Conservation (phyloP, 2,888 invertebrate genomes). For the Oxycera nigricornis region DNA sequence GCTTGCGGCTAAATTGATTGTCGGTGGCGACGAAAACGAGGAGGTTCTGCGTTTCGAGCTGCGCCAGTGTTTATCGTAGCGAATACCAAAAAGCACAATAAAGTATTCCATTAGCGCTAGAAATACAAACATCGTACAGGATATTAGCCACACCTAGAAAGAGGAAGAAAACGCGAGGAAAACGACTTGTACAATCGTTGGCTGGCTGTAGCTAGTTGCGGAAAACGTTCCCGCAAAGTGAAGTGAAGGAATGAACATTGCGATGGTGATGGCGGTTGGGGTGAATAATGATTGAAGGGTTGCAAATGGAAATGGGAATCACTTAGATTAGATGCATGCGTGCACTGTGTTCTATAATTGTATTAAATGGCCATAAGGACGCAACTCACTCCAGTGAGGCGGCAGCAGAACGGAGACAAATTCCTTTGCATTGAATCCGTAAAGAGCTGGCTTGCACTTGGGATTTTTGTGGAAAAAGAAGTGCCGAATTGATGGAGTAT, state of each 20-base stretch:
- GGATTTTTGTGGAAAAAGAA: no score
- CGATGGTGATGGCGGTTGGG: constrained; percentile 24
- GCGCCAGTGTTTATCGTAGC: constrained; percentile 72
- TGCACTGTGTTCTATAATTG: background rate
- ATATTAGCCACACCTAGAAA: constrained; percentile 68
- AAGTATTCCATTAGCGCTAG: constrained; percentile 70
- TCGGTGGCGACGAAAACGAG: constrained; percentile 55
- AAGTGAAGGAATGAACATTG: background rate
- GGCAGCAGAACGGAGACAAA: no score
- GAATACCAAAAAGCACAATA: constrained; percentile 70
- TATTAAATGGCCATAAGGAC: no score
- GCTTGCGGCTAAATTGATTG: constrained; percentile 50
- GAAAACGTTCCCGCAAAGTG: background rate
- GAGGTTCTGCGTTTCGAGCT: constrained; percentile 48
- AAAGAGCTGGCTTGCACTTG: no score
- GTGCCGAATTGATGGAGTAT: no score
- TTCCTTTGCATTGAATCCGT: no score
- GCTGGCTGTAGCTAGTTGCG: background rate
- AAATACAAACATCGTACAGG: constrained; percentile 71
- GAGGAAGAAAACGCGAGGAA: constrained; percentile 30
- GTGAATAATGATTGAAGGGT: constrained; percentile 41
- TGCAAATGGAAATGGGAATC: background rate
- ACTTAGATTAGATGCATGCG: background rate
- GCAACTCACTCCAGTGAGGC: no score
- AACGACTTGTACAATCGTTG: constrained; percentile 25